Base-by-base conservation (phyloP, 1,140 invertebrate species). In the Caerostris extrusa region DNA sequence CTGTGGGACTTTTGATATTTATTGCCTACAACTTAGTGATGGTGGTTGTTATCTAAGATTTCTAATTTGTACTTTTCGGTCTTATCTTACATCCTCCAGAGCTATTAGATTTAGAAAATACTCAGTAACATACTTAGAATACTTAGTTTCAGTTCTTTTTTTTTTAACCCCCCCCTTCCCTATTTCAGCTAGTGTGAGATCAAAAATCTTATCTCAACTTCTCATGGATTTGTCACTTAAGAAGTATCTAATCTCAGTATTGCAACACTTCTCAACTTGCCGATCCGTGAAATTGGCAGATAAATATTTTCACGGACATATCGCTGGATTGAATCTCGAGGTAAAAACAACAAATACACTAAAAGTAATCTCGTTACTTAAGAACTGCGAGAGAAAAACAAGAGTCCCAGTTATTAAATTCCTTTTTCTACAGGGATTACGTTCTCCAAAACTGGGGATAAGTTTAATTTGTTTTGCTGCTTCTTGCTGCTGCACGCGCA, bases 201-300 rank as follows among this genome's bases (percentile, higher is more conserved):
- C 71, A 81, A 81, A 55, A 90, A 90, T 90, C 87, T 69, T 55
- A 34, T 90, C 55, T 90, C 53, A 64, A 69, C 19, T 56, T n/a
- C 56, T 71, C 17, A 56, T 64, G 67, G 88, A 69, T 90, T 90
- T 90, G 88, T 90, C 88, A 71, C 88, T 90, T 71, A 17, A 90
- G 64, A 71, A 50, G 14, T 14, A 19, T 17, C 60, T 60, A 57
- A 64, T 60, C 7, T 60, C 85, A 64, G 10, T 53, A 50, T 50
- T 5, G 19, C 50, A 34, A 71, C 61, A 19, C 50, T 71, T 69
- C 6, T 57, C 57, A 19, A 34, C 88, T 90, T 55, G 71, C 56
- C 61, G 69, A 12, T 8, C 2, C 61, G 7, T 17, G 17, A 34
- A 50, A 87, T 87, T 87, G 53, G 19, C 67, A n/a, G 88, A 90